Evolutionary conservation across 2,888 invertebrate genomes (phyloP), one percentile per base, ranked within the genome.

Genomic region (Tipula lateralis): DNA sequence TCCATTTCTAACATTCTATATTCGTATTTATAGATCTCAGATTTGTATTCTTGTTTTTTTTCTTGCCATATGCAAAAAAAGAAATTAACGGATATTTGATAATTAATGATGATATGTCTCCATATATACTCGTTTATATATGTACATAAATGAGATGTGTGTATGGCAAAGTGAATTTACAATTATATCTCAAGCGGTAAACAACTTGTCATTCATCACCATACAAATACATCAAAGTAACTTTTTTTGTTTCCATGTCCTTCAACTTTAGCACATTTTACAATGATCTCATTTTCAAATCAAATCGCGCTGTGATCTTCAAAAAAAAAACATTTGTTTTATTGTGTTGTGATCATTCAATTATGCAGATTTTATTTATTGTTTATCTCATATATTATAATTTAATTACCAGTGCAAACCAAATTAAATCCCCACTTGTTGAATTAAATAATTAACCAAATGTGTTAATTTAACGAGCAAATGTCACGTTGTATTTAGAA

Each of bases 351-450:
- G 66, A 66, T 66, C 66, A 66, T 66, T 66, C 66, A 66, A 66
- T 66, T 66, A 66, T 24, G 66, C 66, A 19, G 24, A 66, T 3
- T 66, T 66, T 66, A 24, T 66, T 66, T 66, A n/a, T 19, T 66
- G 2, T 66, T 24, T 66, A 24, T 66, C 24, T 24, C 66, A 66
- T 66, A 66, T 66, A 66, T 9, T 19, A 66, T 66, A 66, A 66
- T 66, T 66, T 66, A 66, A 66, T 66, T 66, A 66, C 66, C 66
- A 66, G 66, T 66, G 66, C 66, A 66, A 66, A 66, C 66, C 66
- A 66, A 66, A 66, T 66, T 66, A 66, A 66, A 66, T 66, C 66
- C 19, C 66, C 66, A 66, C 66, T 66, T 66, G 66, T 66, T 24
- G 66, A 66, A 24, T 66, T 66, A 66, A 66, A 24, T 66, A 19